Evolutionary conservation across 2,888 invertebrate genomes (phyloP).

Genomic region (Ectemnius continuus): DNA sequence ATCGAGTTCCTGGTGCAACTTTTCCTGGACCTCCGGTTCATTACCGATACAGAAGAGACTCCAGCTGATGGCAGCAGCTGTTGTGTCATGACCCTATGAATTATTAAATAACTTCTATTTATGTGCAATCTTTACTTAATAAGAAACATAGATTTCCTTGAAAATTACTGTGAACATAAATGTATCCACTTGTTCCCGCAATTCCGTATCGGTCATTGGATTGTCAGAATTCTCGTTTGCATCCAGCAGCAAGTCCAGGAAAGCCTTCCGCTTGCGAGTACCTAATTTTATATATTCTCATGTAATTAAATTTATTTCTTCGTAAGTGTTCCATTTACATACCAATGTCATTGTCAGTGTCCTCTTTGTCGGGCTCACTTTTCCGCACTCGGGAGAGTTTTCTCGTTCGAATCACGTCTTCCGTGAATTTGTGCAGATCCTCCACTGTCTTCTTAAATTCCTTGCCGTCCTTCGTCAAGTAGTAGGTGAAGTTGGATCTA

Average conservation of each 20-base stretch:
- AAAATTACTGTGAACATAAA: conserved; percentile 84
- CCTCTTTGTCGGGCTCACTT: conserved; percentile 77
- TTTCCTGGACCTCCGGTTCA: background rate
- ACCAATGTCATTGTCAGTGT: too few relatives aligned
- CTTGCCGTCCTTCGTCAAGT: background rate
- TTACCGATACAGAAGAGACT: conserved; percentile 79
- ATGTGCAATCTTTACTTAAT: background rate
- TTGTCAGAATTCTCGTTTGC: conserved; percentile 81
- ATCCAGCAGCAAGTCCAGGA: conserved; percentile 80
- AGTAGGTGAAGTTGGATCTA: background rate
- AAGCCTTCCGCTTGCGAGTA: background rate
- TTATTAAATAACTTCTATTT: too few relatives aligned
- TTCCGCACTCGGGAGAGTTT: conserved; percentile 48
- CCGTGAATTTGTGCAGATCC: background rate
- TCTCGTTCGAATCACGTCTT: conserved; percentile 42
- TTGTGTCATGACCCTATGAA: conserved; percentile 79
- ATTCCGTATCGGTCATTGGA: conserved; percentile 81
- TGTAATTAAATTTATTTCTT: too few relatives aligned
- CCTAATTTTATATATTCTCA: too few relatives aligned
- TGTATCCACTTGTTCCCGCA: conserved; percentile 86
- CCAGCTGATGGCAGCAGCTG: conserved; percentile 79
- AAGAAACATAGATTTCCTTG: background rate
- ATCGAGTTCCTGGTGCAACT: background rate
- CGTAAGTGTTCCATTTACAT: too few relatives aligned
- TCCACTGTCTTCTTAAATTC: background rate